phyloP scores from a whole-genome alignment of 2,797 vertebrate species.

The Gallinago solitaria region DNA sequence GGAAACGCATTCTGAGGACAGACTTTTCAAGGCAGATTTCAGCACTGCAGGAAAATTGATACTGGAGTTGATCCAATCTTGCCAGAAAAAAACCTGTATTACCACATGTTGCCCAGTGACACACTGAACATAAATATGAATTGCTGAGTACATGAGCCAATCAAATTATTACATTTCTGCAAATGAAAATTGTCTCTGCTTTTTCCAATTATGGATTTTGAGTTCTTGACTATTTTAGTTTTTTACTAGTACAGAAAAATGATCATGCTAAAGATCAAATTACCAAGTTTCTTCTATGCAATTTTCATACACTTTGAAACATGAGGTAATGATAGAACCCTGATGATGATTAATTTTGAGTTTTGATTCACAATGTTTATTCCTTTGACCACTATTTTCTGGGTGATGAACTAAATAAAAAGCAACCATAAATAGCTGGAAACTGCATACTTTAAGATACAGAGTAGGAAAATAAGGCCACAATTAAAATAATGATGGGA shows the following conservation, averaged over 20 bases:
- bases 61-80: not conserved
- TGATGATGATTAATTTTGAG: not conserved
- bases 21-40: conserved; percentile 31
- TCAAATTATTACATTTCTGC: not conserved
- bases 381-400: not conserved
- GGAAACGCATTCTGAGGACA: not conserved
- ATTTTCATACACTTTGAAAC: not conserved
- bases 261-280: not conserved
- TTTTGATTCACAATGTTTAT: conserved; percentile 26
- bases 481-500: not conserved
- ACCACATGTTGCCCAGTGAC: not conserved
- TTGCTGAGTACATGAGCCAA: not conserved
- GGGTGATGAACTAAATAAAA: conserved; percentile 25
- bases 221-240: not conserved
- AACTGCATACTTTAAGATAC: not conserved
- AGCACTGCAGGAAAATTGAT: not conserved
- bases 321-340: not conserved
- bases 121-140: not conserved
- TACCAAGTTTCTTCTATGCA: not conserved
- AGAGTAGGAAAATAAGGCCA: not conserved
- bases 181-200: not conserved
- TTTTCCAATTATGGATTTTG: not conserved
- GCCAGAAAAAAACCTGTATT: not conserved
- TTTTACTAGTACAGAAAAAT: not conserved
- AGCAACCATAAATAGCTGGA: conserved; percentile 12